Base-by-base conservation (phyloP, 2,888 invertebrate genomes). In the Drosophila recens region DNA sequence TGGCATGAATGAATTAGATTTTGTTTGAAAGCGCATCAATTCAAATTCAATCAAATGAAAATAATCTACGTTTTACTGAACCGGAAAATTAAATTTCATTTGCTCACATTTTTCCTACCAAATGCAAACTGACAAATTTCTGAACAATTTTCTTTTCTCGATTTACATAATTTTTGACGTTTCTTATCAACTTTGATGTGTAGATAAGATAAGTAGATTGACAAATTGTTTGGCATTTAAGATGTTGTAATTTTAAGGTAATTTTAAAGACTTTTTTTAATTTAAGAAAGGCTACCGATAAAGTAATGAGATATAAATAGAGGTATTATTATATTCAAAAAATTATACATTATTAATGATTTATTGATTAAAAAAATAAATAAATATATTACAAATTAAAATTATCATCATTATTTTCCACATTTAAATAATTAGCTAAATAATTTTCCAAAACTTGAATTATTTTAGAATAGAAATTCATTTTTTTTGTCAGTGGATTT, bases 41-140 rank as follows among this genome's bases (percentile, higher is more conserved):
- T 72, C 63, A 49, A 79, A 83, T 81, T 75, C 81, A 81, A 83
- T 81, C 76, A 81, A 76, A 57, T 43, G 79, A 68, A 79, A 68
- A 67, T 83, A 80, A 72, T 73, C 66, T 54, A 40, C 48, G 15
- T 68, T 54, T 68, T 54, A 69, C 56, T 76, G 70, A 76, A 48
- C 59, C 66, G 76, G 73, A 76, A 76, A 76, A 76, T 76, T 69
- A 64, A 77, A 76, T 77, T 77, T 69, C 53, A 36, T 48, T 63
- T 54, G 66, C 45, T 46, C 57, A 62, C 70, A 53, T 64, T 54
- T 66, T 56, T 48, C 42, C 13, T 42, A 34, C 30, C 61, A 11
- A 57, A 46, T 45, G 56, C 38, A 48, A 58, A 30, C 13, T 48
- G 46, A 58, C 38, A 58, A 30, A 48, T 17, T 27, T 38, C n/a